Evolutionary conservation across 2,888 invertebrate genomes (phyloP).

Genomic region (Cephus rjabovi): DNA sequence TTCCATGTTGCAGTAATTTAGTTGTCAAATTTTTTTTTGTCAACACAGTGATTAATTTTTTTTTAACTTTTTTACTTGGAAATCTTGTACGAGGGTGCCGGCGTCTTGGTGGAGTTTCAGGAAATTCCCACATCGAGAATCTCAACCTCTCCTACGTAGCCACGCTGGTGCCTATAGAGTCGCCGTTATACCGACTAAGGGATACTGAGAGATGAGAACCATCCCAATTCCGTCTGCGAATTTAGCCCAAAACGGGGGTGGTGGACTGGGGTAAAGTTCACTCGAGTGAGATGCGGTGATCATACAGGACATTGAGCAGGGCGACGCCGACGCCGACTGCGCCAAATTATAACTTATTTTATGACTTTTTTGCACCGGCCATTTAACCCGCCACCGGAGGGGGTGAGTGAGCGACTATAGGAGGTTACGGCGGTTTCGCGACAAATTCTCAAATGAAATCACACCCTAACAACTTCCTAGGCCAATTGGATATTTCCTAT

Average conservation of each 20-base stretch:
- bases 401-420: slow-evolving; percentile 19
- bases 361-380: slow-evolving; percentile 66
- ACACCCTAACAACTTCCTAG: slow-evolving; percentile 62
- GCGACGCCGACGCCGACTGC: slow-evolving; percentile 61
- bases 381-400: slow-evolving; percentile 56
- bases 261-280: slow-evolving; percentile 57
- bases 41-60: not conserved
- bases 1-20: not conserved
- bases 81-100: not conserved
- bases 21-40: not conserved
- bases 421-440: slow-evolving; percentile 34
- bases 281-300: slow-evolving; percentile 62
- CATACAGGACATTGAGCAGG: slow-evolving; percentile 66
- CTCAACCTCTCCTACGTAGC: not conserved
- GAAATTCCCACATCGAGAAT: not conserved
- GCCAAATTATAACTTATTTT: slow-evolving; percentile 68
- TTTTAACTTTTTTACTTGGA: not conserved
- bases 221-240: slow-evolving; percentile 33
- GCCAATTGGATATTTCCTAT: slow-evolving; percentile 1
- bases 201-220: slow-evolving; percentile 19
- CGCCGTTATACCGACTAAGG: not conserved
- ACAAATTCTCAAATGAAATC: slow-evolving; percentile 63
- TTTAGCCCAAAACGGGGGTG: slow-evolving; percentile 19
- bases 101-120: not conserved
- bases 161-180: not conserved